phyloP scores from a whole-genome alignment of 1,140 invertebrate species.

The Leucophenga varia region DNA sequence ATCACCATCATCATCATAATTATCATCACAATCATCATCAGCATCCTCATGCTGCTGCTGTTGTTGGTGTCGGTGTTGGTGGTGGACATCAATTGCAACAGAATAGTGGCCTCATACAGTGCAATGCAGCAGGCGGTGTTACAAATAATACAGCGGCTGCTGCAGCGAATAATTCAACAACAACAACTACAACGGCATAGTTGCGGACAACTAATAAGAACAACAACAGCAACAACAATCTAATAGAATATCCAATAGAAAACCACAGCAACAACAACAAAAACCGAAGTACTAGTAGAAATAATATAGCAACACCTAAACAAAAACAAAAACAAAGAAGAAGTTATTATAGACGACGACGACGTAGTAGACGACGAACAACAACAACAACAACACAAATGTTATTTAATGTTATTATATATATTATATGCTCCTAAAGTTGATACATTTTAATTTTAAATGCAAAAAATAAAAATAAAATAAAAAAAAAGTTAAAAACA shows the following conservation, averaged over 20 bases:
- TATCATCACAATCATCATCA: slow-evolving; percentile 31
- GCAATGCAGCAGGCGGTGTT: slow-evolving; percentile 36
- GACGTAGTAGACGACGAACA: background rate
- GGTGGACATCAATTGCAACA: slow-evolving; percentile 18
- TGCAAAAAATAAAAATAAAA: no score
- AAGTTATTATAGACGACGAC: background rate
- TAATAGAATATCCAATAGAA: no score
- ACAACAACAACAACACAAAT: slow-evolving; percentile 27
- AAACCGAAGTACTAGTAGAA: no score
- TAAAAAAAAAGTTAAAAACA: no score
- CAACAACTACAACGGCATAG: slow-evolving; percentile 38
- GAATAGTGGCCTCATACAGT: slow-evolving; percentile 47
- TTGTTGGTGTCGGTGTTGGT: slow-evolving; percentile 17
- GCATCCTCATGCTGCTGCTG: slow-evolving; percentile 11
- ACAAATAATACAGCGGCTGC: slow-evolving; percentile 4
- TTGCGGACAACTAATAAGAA: slow-evolving; percentile 17
- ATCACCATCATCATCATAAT: slow-evolving; percentile 39
- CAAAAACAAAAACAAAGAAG: slow-evolving; percentile 25
- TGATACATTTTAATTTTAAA: no score
- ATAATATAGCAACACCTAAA: slow-evolving; percentile 7
- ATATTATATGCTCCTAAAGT: slow-evolving; percentile 54
- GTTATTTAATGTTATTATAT: slow-evolving; percentile 53
- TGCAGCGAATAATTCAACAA: slow-evolving; percentile 19
- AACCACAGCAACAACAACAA: background rate
- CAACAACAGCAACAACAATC: slow-evolving; percentile 23